Evolutionary conservation across 2,888 invertebrate genomes (phyloP), one percentile per base, ranked within the genome.

Genomic region (Brassicogethes aeneus): DNA sequence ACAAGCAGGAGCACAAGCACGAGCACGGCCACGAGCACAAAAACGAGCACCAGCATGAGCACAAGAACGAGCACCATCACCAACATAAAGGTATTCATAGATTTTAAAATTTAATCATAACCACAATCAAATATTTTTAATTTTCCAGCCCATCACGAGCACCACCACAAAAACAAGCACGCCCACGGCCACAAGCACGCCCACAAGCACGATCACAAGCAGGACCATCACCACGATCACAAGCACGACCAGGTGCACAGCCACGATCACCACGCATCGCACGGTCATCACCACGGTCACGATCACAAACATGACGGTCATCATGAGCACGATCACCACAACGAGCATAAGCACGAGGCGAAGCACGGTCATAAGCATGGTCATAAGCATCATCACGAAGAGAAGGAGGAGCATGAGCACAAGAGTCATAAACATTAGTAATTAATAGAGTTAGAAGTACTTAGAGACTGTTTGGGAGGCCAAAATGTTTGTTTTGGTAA

Each of bases 151-250:
- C 29, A 39, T 15, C 39, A 39, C 29, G 12, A 37, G 8, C 39
- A 39, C 39, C 13, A 39, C 13, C 39, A 39, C 36, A n/a, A n/a
- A n/a, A n/a, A n/a, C n/a, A n/a, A n/a, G n/a, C n/a, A n/a, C n/a
- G n/a, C n/a, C n/a, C n/a, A n/a, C n/a, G n/a, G n/a, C n/a, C n/a
- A n/a, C n/a, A n/a, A n/a, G n/a, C n/a, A n/a, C n/a, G n/a, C 10
- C 5, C 30, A 40, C 12, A 52, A 57, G 42, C 43, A 55, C 23
- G 53, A 55, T 40, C 45, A n/a, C 47, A 31, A 48, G 32, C 53
- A 54, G 36, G 17, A 51, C n/a, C 59, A 59, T 16, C 43, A 52
- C 3, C 54, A 55, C 15, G 42, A 48, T 15, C 54, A 53, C 30
- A 39, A 52, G 5, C 51, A 52, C 17, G 43, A 50, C 15, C 50